Base-by-base conservation (phyloP, 1,140 invertebrate genomes). In the Drosophila pruinosa region DNA sequence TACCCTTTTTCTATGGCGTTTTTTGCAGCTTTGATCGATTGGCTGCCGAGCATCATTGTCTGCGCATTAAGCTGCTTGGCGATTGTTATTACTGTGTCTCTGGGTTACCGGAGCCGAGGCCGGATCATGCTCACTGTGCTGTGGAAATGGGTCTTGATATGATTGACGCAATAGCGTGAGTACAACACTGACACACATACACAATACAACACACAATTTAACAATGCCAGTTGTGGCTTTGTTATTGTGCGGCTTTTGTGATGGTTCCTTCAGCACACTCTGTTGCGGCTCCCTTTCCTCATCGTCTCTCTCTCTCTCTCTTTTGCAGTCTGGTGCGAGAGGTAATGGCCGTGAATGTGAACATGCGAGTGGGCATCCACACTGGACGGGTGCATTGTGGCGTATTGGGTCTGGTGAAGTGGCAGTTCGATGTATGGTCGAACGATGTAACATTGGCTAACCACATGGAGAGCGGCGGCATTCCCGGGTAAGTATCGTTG, bases 101-200 rank as follows among this genome's bases (percentile, higher is more conserved):
- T 6, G 97, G 97, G 3, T 92, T 98, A 45, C 97, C 97, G 0
- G 97, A 98, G 91, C 94, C 97, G 0, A 92, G 97, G 43, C 94
- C 95, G 24, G 97, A 98, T 93, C 97, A 98, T 86, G 97, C 97
- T 63, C 96, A 97, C 72, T 98, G 97, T 92, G 97, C 97, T 86
- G 97, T 99, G 0, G 97, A 98, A 92, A 98, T 99, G 97, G 97
- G 97, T 15, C 92, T 98, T 34, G 97, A 98, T 91, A 98, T 98
- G 97, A 98, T 99, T 83, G 97, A 98, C 92, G 97, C 97, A 14
- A 99, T 99, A 89, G 96, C 96, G 96, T 97, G 93, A 97, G 96
- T 68, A 68, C 0, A 54, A 24, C 24, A 47, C 24, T 45, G 43
- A 26, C n/a, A 54, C 38, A 28, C 45, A 24, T 15, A 21, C 50